phyloP scores from a whole-genome alignment of 1,140 invertebrate species.

The Acromyrmex heyeri region DNA sequence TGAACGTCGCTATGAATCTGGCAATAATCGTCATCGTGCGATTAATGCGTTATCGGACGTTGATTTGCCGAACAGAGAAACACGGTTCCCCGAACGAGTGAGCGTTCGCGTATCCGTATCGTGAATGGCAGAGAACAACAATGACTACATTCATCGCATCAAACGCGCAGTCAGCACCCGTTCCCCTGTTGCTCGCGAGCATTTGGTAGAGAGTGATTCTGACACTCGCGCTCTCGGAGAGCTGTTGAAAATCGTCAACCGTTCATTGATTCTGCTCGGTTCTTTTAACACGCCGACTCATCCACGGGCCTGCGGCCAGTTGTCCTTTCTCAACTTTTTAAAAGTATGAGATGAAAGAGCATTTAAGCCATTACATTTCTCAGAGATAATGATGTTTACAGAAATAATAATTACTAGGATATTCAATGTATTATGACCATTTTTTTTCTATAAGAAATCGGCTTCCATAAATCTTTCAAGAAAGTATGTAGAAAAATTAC shows the following conservation, averaged over 20 bases:
- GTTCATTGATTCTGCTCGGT: conserved; percentile 48
- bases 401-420: conserved; percentile 23
- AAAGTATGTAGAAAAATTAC: background rate
- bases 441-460: background rate
- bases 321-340: conserved; percentile 25
- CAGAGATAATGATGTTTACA: conserved; percentile 12
- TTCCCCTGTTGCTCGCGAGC: conserved; percentile 30
- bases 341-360: conserved; percentile 1
- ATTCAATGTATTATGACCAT: background rate
- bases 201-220: conserved; percentile 69
- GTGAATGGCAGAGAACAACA: conserved; percentile 65
- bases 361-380: conserved; percentile 7
- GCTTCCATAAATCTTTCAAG: background rate
- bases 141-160: conserved; percentile 72
- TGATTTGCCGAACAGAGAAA: conserved; percentile 48
- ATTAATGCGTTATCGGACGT: conserved; percentile 40
- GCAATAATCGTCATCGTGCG: conserved; percentile 27
- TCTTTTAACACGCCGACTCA: conserved; percentile 61
- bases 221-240: conserved; percentile 56
- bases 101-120: conserved; percentile 36
- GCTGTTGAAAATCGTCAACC: conserved; percentile 74
- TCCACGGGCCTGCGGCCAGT: conserved; percentile 1
- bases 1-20: background rate
- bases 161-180: conserved; percentile 58
- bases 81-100: conserved; percentile 37